Conservation (phyloP, 2,113 vertebrate species). For the Pagrus major region DNA sequence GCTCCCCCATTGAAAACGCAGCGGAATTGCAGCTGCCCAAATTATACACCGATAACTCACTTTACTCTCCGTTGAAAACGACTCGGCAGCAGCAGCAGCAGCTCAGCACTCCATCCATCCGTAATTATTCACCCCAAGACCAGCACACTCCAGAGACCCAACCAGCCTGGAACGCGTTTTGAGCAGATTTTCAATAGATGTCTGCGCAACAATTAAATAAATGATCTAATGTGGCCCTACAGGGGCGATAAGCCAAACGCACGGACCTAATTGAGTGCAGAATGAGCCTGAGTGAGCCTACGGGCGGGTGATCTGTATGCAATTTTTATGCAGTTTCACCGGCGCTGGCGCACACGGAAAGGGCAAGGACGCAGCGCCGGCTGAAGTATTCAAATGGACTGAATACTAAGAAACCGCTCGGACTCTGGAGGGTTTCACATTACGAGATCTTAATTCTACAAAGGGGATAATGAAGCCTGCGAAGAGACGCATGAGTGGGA, state of each 20-base stretch:
- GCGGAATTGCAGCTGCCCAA: constrained; percentile 65
- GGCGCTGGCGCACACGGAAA: constrained; percentile 44
- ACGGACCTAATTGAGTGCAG: constrained; percentile 60
- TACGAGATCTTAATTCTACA: constrained; percentile 12
- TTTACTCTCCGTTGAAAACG: constrained; percentile 18
- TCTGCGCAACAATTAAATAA: constrained; percentile 38
- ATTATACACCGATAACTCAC: constrained; percentile 58
- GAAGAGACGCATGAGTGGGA: not conserved
- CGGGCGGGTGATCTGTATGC: constrained; percentile 42
- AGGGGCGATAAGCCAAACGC: constrained; percentile 37
- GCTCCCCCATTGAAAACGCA: constrained; percentile 45
- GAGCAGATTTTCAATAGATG: not conserved
- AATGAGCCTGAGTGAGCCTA: constrained; percentile 38
- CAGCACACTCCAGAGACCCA: not conserved
- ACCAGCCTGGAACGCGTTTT: constrained; percentile 1
- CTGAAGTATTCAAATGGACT: constrained; percentile 38
- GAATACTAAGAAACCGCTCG: constrained; percentile 29
- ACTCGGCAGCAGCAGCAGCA: constrained; percentile 7
- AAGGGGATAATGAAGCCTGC: not conserved
- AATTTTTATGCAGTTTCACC: constrained; percentile 48
- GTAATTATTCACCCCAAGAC: constrained; percentile 24
- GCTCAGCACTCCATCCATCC: constrained; percentile 20
- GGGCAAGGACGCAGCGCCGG: constrained; percentile 47
- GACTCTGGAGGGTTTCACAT: constrained; percentile 12
- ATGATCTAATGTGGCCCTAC: constrained; percentile 42